Evolutionary conservation across 2,797 vertebrate genomes (phyloP), one percentile per base, ranked within the genome.

Genomic region (Clarias laeviceps): DNA sequence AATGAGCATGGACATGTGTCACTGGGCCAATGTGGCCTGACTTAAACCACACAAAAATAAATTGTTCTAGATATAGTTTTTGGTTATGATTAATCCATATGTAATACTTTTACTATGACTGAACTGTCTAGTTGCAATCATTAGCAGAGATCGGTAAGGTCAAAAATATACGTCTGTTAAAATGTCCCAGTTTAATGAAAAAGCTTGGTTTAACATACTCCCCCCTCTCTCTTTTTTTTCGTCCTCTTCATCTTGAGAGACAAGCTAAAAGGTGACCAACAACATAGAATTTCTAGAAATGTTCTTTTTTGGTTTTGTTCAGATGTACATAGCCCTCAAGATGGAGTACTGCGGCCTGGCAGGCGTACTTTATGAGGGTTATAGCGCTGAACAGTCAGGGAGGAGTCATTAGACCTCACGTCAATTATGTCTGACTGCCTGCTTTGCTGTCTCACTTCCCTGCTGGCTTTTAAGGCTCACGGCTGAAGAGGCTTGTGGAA

Each of bases 401-500:
- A 69, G 64, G 64, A 84, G 72, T 86, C 69, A 57, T 80, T 87
- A 78, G 81, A 83, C 77, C 80, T 87, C 82, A 68, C 56, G 62
- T 84, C 40, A 34, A 18, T 82, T 78, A 57, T 62, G 56, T 82
- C 34, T 37, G 56, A 59, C 69, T 64, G 17, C 80, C 56, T 82
- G 50, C 34, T 24, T 83, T 66, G 45, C 81, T 68, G 80, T 82
- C 86, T 89, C 64, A 76, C 27, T 62, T 66, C 22, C 64, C 32
- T 57, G 54, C 64, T 77, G 92, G 87, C 86, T 64, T 87, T 70
- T 87, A 87, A 85, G 88, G 79, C 82, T 90, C 86, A 88, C 70
- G 91, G 90, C 86, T 89, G 89, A 93, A 89, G 90, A 93, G 90
- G 88, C 91, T 84, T 62, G 82, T 92, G 93, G 93, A 94, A 95